phyloP scores from a whole-genome alignment of 1,140 invertebrate genomes.

The Plectrocnemia conspersa region DNA sequence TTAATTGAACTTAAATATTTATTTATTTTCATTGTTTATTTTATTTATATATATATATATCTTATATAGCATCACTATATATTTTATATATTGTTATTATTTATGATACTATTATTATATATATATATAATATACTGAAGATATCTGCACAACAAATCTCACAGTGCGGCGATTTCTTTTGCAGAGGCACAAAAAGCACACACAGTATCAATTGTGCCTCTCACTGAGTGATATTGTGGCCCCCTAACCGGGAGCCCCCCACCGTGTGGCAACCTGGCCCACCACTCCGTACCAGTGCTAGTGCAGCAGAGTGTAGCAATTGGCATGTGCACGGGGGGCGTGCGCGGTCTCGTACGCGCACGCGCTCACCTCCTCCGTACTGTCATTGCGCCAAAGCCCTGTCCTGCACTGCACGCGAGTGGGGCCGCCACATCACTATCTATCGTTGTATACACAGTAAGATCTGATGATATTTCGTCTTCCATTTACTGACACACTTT shows the following conservation, averaged over 20 bases:
- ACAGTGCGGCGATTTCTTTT: constrained; percentile 36
- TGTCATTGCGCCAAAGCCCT: constrained; percentile 29
- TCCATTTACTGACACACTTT: constrained; percentile 27
- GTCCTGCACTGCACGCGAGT: constrained; percentile 25
- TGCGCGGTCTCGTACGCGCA: constrained; percentile 14
- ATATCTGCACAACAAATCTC: constrained; percentile 31
- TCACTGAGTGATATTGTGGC: constrained; percentile 27
- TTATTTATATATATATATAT: constrained; percentile 5
- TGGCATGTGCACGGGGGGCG: constrained; percentile 21
- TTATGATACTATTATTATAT: not conserved
- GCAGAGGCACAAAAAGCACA: constrained; percentile 37
- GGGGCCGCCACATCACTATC: constrained; percentile 30
- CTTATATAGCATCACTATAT: not conserved
- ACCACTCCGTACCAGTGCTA: constrained; percentile 21
- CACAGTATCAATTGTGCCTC: constrained; percentile 34
- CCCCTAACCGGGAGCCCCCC: constrained; percentile 26
- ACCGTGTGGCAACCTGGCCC: constrained; percentile 16
- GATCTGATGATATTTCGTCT: constrained; percentile 31
- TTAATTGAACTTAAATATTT: not conserved
- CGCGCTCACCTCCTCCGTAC: constrained; percentile 24
- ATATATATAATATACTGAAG: constrained; percentile 8
- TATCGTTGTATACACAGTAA: constrained; percentile 35
- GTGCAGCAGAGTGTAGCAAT: constrained; percentile 28
- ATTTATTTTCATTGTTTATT: not conserved
- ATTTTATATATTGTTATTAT: constrained; percentile 2